These are phyloP conservation scores for Cantharis flavilabris DNA, from an alignment of 2,888 invertebrate species.

Conservation along the genomic window DNA sequence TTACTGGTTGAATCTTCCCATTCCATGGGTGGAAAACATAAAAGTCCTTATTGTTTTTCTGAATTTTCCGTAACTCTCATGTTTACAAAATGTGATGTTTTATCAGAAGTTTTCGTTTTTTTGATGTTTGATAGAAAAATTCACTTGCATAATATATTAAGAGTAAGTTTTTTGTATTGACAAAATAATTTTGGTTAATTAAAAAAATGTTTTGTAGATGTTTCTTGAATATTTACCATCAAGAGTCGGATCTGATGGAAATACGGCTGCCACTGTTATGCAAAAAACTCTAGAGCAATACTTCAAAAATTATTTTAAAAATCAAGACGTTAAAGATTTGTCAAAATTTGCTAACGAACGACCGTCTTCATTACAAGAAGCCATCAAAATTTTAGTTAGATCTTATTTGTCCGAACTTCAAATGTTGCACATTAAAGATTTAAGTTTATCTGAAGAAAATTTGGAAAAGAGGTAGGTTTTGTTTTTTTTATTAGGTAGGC, in stretches of 20 bases:
- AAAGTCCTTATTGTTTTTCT: constrained; percentile 57
- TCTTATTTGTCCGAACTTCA: constrained; percentile 61
- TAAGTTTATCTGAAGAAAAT: constrained; percentile 2
- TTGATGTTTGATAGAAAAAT: constrained; percentile 56
- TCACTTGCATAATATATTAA: constrained; percentile 55
- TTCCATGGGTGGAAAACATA: constrained; percentile 46
- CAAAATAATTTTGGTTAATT: background rate
- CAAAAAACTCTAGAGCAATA: constrained; percentile 59
- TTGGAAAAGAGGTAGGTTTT: constrained; percentile 17
- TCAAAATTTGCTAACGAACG: constrained; percentile 53
- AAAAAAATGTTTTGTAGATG: constrained; percentile 53
- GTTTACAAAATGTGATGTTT: constrained; percentile 54
- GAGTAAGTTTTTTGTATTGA: constrained; percentile 37
- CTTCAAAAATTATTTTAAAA: constrained; percentile 51
- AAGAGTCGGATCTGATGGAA: constrained; percentile 63
- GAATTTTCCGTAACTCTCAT: constrained; percentile 61
- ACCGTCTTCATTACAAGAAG: constrained; percentile 58
- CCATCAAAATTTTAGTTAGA: constrained; percentile 64
- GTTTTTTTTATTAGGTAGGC: background rate
- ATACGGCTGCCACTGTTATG: constrained; percentile 57
- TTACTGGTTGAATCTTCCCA: constrained; percentile 59
- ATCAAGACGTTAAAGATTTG: constrained; percentile 46
- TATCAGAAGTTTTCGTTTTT: constrained; percentile 57
- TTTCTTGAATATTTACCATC: constrained; percentile 70
- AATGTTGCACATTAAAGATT: constrained; percentile 48